A percentile compares a stretch with the other conserved stretches of the same genome.
These are phyloP conservation scores for Endotricha flammealis DNA, from an alignment of 2,888 invertebrate genomes.

Conservation along the genomic window DNA sequence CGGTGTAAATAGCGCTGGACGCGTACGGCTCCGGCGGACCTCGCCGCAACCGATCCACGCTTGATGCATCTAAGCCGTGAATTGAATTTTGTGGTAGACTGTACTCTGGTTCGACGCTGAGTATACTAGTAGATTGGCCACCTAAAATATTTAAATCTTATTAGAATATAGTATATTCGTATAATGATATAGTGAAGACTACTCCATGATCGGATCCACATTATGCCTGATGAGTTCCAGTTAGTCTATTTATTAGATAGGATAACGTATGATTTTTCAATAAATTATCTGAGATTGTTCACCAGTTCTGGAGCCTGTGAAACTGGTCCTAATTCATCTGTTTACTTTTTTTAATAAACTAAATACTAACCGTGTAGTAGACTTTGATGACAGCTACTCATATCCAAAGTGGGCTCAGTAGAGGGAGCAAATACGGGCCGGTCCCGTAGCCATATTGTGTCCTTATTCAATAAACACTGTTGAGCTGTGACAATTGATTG, in stretches of 20 bases:
- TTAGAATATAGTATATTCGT: conserved; percentile 6
- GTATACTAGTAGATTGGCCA: conserved; percentile 64
- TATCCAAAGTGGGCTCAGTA: conserved; percentile 53
- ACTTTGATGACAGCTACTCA: conserved; percentile 67
- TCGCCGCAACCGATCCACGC: conserved; percentile 64
- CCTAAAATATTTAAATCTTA: conserved; percentile 35
- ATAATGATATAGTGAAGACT: not conserved
- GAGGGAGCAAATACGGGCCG: conserved; percentile 64
- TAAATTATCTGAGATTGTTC: too few relatives aligned
- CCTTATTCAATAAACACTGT: conserved; percentile 73
- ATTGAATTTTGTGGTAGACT: conserved; percentile 71
- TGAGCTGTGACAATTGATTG: conserved; percentile 73
- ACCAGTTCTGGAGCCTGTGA: too few relatives aligned
- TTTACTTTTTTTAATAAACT: too few relatives aligned
- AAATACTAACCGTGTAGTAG: conserved; percentile 55
- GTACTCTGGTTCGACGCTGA: conserved; percentile 70
- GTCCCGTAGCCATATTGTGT: conserved; percentile 71
- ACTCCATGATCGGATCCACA: too few relatives aligned
- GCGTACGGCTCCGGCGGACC: conserved; percentile 71
- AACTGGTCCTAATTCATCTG: too few relatives aligned
- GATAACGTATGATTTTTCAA: too few relatives aligned
- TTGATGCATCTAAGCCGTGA: conserved; percentile 63
- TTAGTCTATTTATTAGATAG: too few relatives aligned
- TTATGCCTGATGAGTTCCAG: too few relatives aligned
- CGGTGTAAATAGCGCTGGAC: conserved; percentile 73